Evolutionary conservation across 2,888 invertebrate species (phyloP).

Genomic region (Drosophila leonis): DNA sequence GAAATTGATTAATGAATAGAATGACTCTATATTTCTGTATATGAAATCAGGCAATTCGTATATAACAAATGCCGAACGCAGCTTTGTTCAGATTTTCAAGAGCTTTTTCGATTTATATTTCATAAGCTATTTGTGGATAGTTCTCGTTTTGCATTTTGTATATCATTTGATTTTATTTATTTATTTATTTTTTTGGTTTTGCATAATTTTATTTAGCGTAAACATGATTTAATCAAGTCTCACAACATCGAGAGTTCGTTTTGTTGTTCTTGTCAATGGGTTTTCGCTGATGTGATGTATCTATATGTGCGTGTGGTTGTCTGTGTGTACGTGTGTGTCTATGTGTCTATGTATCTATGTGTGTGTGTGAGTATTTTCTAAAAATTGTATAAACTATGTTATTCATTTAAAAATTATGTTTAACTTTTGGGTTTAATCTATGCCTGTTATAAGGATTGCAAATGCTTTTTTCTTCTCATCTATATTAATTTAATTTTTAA

Average conservation of each 20-base stretch:
- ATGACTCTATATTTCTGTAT: neutral
- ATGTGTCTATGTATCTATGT: conserved; percentile 23
- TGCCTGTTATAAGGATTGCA: conserved; percentile 66
- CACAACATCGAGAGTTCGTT: conserved; percentile 85
- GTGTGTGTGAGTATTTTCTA: conserved; percentile 50
- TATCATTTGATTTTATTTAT: conserved; percentile 35
- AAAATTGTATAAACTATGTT: conserved; percentile 64
- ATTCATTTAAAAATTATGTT: conserved; percentile 78
- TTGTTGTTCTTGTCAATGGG: conserved; percentile 68
- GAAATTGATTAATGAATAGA: neutral
- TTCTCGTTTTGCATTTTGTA: conserved; percentile 48
- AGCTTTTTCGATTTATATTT: conserved; percentile 30
- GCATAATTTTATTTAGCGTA: conserved; percentile 63
- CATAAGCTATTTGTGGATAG: conserved; percentile 46
- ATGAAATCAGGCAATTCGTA: conserved; percentile 8
- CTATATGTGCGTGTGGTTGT: conserved; percentile 30
- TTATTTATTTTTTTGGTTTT: conserved; percentile 1
- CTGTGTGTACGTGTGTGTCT: conserved; percentile 16
- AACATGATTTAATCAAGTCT: conserved; percentile 84
- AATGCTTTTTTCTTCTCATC: conserved; percentile 54
- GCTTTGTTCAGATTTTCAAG: conserved; percentile 40
- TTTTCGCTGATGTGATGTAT: conserved; percentile 67
- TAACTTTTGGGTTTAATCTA: conserved; percentile 77
- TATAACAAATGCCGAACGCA: conserved; percentile 24
- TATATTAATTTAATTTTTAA: conserved; percentile 53